phyloP scores from a whole-genome alignment of 2,113 vertebrate species.

The Turdus rufiventris region DNA sequence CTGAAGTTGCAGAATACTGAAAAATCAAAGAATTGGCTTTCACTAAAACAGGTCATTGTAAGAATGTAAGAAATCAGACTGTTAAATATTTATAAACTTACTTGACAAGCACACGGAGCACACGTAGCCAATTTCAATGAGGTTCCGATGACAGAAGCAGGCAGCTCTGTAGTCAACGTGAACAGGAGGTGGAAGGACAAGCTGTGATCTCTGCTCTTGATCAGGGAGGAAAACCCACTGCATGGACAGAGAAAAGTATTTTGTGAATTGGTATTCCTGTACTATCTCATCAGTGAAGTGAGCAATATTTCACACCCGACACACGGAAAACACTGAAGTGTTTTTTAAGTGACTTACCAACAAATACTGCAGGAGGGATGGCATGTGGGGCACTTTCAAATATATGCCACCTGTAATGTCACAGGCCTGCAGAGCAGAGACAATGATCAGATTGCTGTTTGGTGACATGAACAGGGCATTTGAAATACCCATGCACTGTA shows the following conservation, averaged over 20 bases:
- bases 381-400: constrained; percentile 89
- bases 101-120: constrained; percentile 97
- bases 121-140: constrained; percentile 97
- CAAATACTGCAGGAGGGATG: constrained; percentile 89
- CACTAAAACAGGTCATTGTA: neutral
- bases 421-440: constrained; percentile 83
- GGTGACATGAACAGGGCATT: neutral
- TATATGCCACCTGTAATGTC: constrained; percentile 97
- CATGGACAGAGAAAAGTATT: neutral
- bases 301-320: neutral
- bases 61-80: neutral
- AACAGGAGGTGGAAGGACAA: constrained; percentile 86
- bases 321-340: neutral
- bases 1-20: constrained; percentile 98
- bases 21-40: constrained; percentile 1
- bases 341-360: constrained; percentile 77
- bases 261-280: neutral
- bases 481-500: neutral
- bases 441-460: neutral
- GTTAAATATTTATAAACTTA: constrained; percentile 63
- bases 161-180: constrained; percentile 97
- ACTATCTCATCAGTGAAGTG: neutral
- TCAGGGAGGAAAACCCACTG: constrained; percentile 98
- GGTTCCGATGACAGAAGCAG: constrained; percentile 95
- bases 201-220: constrained; percentile 87